A percentile compares a stretch with the other conserved stretches of the same genome.
Conservation (phyloP, 2,113 vertebrate genomes). For the Desmodus rotundus region DNA sequence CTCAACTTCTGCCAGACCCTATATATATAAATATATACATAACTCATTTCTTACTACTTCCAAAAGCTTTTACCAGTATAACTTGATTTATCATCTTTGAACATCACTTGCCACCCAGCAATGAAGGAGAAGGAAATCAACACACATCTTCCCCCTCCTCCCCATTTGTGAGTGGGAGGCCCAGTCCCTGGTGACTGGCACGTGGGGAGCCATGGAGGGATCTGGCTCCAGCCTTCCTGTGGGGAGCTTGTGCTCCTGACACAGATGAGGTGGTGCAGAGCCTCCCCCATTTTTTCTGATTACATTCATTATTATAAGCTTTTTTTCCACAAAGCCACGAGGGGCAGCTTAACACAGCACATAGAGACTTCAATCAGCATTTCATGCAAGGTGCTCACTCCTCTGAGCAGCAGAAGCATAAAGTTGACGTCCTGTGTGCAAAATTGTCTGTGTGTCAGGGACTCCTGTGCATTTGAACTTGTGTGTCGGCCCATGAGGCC, state of each 20-base stretch:
- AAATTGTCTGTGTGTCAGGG: background rate
- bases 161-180: no score
- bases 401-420: no score
- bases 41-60: background rate
- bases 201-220: background rate
- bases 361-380: background rate
- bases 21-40: no score
- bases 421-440: background rate
- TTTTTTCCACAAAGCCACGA: background rate
- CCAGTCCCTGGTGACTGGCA: background rate
- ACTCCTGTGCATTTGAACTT: background rate
- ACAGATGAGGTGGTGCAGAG: background rate
- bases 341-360: background rate
- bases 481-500: rapidly evolving
- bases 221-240: background rate
- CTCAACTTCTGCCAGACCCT: no score
- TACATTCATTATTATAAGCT: background rate
- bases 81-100: background rate
- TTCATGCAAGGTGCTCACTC: background rate
- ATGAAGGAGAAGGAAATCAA: background rate
- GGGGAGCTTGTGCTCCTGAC: background rate
- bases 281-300: background rate
- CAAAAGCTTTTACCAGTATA: background rate
- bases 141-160: background rate
- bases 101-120: background rate